These are phyloP conservation scores for Microplitis deprimator DNA, from an alignment of 2,888 invertebrate species.

Conservation along the genomic window DNA sequence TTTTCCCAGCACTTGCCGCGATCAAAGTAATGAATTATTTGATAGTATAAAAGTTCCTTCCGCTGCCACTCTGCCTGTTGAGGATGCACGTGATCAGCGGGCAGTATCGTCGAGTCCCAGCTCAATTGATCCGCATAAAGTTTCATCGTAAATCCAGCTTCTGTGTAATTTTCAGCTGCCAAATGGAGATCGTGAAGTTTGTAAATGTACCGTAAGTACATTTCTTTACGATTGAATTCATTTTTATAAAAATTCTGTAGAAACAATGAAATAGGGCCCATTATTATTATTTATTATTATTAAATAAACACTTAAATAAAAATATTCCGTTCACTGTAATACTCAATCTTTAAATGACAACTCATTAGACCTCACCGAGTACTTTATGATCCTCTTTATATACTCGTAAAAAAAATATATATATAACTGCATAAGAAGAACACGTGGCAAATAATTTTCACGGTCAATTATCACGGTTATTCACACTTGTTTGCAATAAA, in stretches of 20 bases:
- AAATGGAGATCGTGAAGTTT: conserved; percentile 94
- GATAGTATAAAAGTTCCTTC: conserved; percentile 89
- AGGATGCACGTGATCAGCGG: conserved; percentile 79
- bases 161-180: conserved; percentile 92
- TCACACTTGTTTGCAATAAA: conserved; percentile 24
- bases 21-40: conserved; percentile 93
- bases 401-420: not conserved
- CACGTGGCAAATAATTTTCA: conserved; percentile 43
- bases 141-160: conserved; percentile 94
- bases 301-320: conserved; percentile 11
- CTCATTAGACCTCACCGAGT: conserved; percentile 17
- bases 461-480: conserved; percentile 46
- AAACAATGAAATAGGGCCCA: conserved; percentile 50
- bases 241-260: conserved; percentile 94
- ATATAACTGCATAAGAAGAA: not conserved
- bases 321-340: not conserved
- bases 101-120: conserved; percentile 82
- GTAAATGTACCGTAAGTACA: conserved; percentile 96
- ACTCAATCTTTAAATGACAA: conserved; percentile 1
- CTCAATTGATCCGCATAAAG: conserved; percentile 92
- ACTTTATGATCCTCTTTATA: conserved; percentile 18
- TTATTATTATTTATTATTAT: conserved; percentile 22
- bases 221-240: conserved; percentile 94
- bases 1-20: conserved; percentile 98
- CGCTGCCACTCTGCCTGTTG: conserved; percentile 90